A percentile compares a stretch with the other conserved stretches of the same genome.
Conservation (phyloP, 2,113 vertebrate genomes). For the Thryonomys swinderianus region DNA sequence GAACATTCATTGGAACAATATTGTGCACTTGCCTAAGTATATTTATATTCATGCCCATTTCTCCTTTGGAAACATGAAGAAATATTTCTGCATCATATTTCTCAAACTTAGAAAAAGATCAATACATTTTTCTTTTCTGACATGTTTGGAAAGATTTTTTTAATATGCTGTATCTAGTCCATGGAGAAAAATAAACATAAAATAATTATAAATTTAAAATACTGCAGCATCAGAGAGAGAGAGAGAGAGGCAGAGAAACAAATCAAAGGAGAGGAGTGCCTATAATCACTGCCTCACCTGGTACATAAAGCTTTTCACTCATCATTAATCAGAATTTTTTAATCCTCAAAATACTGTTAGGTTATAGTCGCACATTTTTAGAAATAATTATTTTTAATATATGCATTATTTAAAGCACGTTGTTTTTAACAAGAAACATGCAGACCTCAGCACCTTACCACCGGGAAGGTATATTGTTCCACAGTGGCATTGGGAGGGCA, state of each 20-base stretch:
- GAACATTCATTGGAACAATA: conserved; percentile 18
- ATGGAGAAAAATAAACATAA: background rate
- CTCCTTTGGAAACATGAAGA: background rate
- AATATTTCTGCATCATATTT: background rate
- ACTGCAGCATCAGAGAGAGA: background rate
- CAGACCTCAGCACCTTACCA: background rate
- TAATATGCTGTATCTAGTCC: background rate
- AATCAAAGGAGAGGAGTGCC: background rate
- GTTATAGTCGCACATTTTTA: background rate
- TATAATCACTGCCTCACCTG: background rate
- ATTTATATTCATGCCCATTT: conserved; percentile 35
- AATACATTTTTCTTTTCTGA: conserved; percentile 6
- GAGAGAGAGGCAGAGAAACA: background rate
- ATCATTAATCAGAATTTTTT: conserved; percentile 2
- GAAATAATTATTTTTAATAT: conserved; percentile 14
- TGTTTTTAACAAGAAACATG: background rate
- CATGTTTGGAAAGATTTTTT: background rate
- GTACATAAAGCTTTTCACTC: background rate
- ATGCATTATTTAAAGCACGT: background rate
- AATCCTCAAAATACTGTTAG: background rate
- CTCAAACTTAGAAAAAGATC: background rate
- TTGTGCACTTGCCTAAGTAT: background rate
- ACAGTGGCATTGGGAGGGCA: accelerated
- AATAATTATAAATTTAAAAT: conserved; percentile 35
- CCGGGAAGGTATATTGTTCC: background rate